Evolutionary conservation across 1,140 invertebrate species (phyloP).

Genomic region (Drosophila orena): DNA sequence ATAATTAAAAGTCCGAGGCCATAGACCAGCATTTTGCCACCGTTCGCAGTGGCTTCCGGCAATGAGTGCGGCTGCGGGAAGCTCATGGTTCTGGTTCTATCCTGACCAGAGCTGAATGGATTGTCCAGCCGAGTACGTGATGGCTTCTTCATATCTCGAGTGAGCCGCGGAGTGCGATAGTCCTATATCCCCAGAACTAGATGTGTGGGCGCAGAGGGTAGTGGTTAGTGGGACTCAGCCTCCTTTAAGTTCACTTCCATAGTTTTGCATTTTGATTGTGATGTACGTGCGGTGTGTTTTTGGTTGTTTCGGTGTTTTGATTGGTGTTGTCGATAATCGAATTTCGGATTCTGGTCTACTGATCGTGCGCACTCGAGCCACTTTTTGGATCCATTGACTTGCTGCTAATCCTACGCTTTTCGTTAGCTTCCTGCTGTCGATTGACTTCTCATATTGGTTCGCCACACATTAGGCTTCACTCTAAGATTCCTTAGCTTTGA

Average conservation of each 20-base stretch:
- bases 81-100: constrained; percentile 27
- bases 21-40: constrained; percentile 56
- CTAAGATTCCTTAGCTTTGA: constrained; percentile 1
- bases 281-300: not conserved
- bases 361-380: not conserved
- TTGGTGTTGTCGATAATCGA: not conserved
- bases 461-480: not conserved
- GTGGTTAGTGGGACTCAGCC: not conserved
- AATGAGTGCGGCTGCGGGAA: constrained; percentile 32
- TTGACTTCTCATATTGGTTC: constrained; percentile 5
- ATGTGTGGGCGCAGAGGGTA: not conserved
- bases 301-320: no score
- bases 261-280: constrained; percentile 3
- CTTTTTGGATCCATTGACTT: constrained; percentile 5
- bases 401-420: constrained; percentile 2
- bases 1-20: constrained; percentile 58
- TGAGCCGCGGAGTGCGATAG: not conserved
- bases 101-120: constrained; percentile 11
- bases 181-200: no score
- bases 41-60: constrained; percentile 23
- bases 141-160: constrained; percentile 12
- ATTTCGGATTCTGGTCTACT: not conserved
- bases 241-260: constrained; percentile 4
- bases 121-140: constrained; percentile 21
- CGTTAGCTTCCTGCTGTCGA: constrained; percentile 8